Evolutionary conservation across 2,113 vertebrate genomes (phyloP), one percentile per base, ranked within the genome.

Genomic region (Pholis gunnellus): DNA sequence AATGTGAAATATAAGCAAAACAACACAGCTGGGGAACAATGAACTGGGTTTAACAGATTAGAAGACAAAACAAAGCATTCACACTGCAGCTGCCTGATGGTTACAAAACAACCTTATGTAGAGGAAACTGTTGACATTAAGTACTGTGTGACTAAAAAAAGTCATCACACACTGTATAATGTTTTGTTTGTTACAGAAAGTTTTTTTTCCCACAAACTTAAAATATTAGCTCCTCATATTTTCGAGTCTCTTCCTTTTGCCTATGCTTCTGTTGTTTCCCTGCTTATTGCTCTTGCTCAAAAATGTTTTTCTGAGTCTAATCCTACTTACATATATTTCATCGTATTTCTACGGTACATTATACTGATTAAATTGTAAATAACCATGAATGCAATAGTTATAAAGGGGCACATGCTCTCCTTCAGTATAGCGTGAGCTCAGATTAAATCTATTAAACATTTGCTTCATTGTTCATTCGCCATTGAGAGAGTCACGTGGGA

Each of bases 41-140:
- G 17, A 54, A 48, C 63, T 38, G 67, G 36, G 1, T 50, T 61
- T 22, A 63, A 78, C 78, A 86, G 65, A 34, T 79, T 73, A 22
- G 4, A 40, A 60, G 59, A 40, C 22, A 63, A 84, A 90, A 85
- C 70, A 88, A 74, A 70, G 52, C 11, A 7, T 90, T 90, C 72
- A 75, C 89, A 89, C 72, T 42, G 63, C 76, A 88, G 81, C 67
- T 89, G 83, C 72, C 82, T 77, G 67, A 74, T 42, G 69, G 69
- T 69, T 72, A 64, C 70, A 73, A 75, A 70, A 22, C 56, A 11
- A 2, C n/a, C 48, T 59, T 73, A 75, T 56, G 71, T 69, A 34
- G 31, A 60, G n/a, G 9, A 60, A 80, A 52, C 42, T 78, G 82
- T 60, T 78, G 60, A 75, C 56, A 75, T 27, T 56, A 46, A 61